Percentiles rank a stretch among this genome's conserved stretches.
Evolutionary conservation across 2,797 vertebrate species (phyloP).

Genomic region (Acridotheres tristis): DNA sequence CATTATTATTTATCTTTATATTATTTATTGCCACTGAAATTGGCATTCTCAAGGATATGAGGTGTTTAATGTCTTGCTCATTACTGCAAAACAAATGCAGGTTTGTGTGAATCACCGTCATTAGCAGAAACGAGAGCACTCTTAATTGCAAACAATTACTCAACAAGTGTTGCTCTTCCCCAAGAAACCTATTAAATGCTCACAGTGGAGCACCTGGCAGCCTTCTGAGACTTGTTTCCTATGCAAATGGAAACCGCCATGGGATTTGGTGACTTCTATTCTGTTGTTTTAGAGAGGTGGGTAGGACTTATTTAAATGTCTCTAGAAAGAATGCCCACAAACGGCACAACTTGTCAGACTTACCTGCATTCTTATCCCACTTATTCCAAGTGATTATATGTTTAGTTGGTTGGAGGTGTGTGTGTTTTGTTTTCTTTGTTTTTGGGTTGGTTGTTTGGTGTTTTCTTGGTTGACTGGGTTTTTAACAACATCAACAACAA

Average conservation of each 20-base stretch:
- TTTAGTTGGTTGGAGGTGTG: not conserved
- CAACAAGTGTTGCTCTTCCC: conserved; percentile 1
- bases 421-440: not conserved
- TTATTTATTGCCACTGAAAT: conserved; percentile 6
- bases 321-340: not conserved
- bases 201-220: not conserved
- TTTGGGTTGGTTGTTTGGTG: no score
- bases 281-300: not conserved
- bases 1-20: not conserved
- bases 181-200: not conserved
- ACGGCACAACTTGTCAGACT: not conserved
- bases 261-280: not conserved
- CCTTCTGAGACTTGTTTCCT: not conserved
- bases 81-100: conserved; percentile 21
- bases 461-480: not conserved
- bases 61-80: conserved; percentile 11
- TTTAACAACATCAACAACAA: not conserved
- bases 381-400: not conserved
- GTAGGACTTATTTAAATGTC: not conserved
- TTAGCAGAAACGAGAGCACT: not conserved
- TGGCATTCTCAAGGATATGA: not conserved
- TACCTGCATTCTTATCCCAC: not conserved
- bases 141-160: conserved; percentile 20
- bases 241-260: not conserved
- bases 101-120: not conserved